These are phyloP conservation scores for Hippocampus zosterae DNA, from an alignment of 2,113 vertebrate species.

Conservation along the genomic window DNA sequence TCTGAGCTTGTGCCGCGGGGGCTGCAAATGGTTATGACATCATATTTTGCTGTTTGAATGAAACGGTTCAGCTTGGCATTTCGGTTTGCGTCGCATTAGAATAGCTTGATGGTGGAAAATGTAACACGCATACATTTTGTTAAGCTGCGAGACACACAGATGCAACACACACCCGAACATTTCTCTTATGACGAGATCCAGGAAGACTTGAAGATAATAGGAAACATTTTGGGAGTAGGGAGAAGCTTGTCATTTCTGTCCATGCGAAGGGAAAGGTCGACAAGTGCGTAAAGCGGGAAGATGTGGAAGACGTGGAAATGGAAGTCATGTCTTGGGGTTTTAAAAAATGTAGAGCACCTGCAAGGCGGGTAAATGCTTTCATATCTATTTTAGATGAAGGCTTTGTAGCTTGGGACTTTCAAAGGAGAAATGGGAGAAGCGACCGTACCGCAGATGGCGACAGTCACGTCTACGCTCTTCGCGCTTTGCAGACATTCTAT, in stretches of 20 bases:
- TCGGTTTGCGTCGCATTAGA: background rate
- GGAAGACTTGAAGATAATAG: constrained; percentile 38
- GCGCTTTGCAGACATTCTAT: background rate
- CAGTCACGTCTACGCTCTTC: background rate
- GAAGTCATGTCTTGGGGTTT: constrained; percentile 11
- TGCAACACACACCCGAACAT: background rate
- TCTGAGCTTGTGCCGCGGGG: too few species aligned
- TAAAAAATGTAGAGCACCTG: constrained; percentile 8
- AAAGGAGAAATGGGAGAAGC: background rate
- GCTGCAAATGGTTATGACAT: background rate
- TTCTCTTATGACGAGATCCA: constrained; percentile 15
- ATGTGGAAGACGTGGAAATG: background rate
- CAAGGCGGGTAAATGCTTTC: background rate
- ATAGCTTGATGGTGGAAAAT: background rate
- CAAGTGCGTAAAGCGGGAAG: constrained; percentile 5
- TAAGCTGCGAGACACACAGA: background rate
- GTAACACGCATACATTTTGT: background rate
- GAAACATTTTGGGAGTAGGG: constrained; percentile 33
- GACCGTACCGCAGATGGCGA: background rate
- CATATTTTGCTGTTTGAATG: background rate
- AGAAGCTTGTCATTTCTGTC: constrained; percentile 6
- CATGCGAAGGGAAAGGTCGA: background rate
- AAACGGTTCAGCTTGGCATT: background rate
- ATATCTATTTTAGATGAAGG: constrained; percentile 20
- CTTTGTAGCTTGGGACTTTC: constrained; percentile 1